A percentile compares a stretch with the other conserved stretches of the same genome.
phyloP scores from a whole-genome alignment of 2,797 vertebrate genomes.

The Phyllotis vaccarum region DNA sequence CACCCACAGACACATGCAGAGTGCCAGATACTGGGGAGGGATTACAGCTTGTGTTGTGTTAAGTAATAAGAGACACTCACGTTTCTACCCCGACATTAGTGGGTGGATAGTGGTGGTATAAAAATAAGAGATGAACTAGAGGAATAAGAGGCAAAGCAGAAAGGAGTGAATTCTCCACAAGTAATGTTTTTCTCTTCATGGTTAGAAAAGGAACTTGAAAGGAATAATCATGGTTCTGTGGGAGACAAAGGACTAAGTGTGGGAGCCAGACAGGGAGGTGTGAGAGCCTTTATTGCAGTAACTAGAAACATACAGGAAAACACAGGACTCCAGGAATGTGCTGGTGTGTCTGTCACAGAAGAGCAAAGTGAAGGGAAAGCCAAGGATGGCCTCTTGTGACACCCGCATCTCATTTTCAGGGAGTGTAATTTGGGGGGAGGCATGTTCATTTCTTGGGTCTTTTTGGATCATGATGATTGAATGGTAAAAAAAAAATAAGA shows the following conservation, averaged over 20 bases:
- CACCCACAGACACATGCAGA: constrained; percentile 13
- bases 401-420: neutral
- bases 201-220: constrained; percentile 78
- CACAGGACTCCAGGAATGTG: constrained; percentile 32
- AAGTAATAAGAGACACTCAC: constrained; percentile 68
- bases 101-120: constrained; percentile 74
- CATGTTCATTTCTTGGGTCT: neutral
- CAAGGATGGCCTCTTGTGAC: neutral
- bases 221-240: constrained; percentile 51
- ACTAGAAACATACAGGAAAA: constrained; percentile 55
- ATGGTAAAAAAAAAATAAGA: neutral
- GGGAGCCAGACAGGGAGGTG: constrained; percentile 70
- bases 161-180: constrained; percentile 75
- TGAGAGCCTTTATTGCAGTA: constrained; percentile 49
- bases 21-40: constrained; percentile 72
- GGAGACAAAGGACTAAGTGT: constrained; percentile 69
- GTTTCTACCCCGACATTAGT: constrained; percentile 87
- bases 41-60: constrained; percentile 36
- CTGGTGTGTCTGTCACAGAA: neutral
- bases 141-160: constrained; percentile 73
- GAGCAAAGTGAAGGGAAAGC: constrained; percentile 49
- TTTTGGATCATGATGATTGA: neutral
- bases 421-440: too few species aligned
- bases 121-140: constrained; percentile 80
- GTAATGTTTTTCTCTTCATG: constrained; percentile 81